Evolutionary conservation across 1,140 invertebrate genomes (phyloP).

Genomic region (Zaprionus camerounensis): DNA sequence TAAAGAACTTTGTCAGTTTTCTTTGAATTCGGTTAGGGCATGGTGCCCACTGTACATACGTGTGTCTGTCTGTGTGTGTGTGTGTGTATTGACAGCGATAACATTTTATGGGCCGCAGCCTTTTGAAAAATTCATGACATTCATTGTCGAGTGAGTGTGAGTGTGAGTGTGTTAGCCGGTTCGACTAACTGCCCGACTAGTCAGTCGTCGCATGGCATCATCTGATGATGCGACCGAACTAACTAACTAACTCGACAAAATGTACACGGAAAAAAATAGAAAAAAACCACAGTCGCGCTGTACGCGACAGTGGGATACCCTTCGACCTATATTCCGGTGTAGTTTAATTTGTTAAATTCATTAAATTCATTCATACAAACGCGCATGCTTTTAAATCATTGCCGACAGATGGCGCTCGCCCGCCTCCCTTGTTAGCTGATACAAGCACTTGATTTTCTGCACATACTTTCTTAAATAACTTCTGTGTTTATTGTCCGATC

Average conservation of each 20-base stretch:
- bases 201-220: constrained; percentile 41
- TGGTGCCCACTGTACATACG: constrained; percentile 20
- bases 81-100: constrained; percentile 40
- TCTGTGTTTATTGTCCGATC: too few species aligned
- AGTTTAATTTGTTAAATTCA: too few species aligned
- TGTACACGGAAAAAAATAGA: constrained; percentile 7
- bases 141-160: constrained; percentile 20
- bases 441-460: too few species aligned
- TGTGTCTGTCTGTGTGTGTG: constrained; percentile 20
- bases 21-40: neutral
- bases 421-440: too few species aligned
- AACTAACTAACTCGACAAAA: constrained; percentile 6
- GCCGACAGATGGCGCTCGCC: too few species aligned
- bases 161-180: constrained; percentile 15
- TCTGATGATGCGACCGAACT: constrained; percentile 31
- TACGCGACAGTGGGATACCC: too few species aligned
- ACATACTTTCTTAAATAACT: too few species aligned
- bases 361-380: too few species aligned
- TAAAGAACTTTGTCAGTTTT: neutral
- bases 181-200: constrained; percentile 33
- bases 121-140: constrained; percentile 39
- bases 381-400: too few species aligned
- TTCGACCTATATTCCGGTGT: too few species aligned
- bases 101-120: constrained; percentile 41
- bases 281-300: too few species aligned